These are phyloP conservation scores for Micrasema minimum DNA, from an alignment of 1,140 invertebrate species.

Conservation along the genomic window DNA sequence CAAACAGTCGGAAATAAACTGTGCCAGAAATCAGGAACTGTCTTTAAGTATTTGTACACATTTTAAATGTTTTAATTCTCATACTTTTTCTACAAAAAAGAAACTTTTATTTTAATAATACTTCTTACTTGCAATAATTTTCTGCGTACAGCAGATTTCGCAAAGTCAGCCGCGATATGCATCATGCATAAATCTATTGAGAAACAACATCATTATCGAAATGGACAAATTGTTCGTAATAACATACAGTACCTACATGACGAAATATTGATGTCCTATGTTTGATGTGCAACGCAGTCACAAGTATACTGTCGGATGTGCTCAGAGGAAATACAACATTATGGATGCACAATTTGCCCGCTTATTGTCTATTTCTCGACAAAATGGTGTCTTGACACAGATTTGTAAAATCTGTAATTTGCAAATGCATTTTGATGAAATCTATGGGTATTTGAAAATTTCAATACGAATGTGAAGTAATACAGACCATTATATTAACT, in stretches of 20 bases:
- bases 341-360: neutral
- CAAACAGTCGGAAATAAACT: too few species aligned
- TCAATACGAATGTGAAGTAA: neutral
- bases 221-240: conserved; percentile 49
- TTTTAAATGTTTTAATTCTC: too few species aligned
- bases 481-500: too few species aligned
- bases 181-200: conserved; percentile 29
- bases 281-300: conserved; percentile 10
- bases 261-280: conserved; percentile 3
- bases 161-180: too few species aligned
- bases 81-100: too few species aligned
- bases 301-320: conserved; percentile 5
- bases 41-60: too few species aligned
- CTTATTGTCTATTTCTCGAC: neutral
- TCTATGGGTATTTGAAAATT: neutral
- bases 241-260: conserved; percentile 7
- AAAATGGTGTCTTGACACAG: conserved; percentile 9
- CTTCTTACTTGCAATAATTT: too few species aligned
- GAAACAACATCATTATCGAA: conserved; percentile 44
- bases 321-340: conserved; percentile 12
- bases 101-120: too few species aligned
- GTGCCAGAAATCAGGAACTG: too few species aligned
- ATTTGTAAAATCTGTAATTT: conserved; percentile 15
- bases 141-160: too few species aligned
- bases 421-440: conserved; percentile 12